These are phyloP conservation scores for Idaea straminata DNA, from an alignment of 2,888 invertebrate species.

Conservation along the genomic window DNA sequence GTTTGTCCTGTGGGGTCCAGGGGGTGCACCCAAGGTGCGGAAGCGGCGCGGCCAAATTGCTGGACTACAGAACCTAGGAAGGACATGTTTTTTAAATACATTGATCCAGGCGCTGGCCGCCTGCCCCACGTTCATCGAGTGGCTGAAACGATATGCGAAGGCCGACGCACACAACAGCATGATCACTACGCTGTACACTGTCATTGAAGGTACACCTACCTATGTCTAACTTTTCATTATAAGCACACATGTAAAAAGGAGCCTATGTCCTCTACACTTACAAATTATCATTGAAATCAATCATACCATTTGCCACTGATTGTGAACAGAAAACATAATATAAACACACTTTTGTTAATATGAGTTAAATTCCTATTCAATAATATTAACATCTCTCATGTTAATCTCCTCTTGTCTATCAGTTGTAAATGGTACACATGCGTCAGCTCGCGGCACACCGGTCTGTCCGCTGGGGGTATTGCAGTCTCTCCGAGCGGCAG, in stretches of 20 bases:
- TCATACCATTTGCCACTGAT: too few relatives aligned
- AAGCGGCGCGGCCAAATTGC: slow-evolving; percentile 87
- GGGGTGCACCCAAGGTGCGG: slow-evolving; percentile 81
- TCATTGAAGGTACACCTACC: slow-evolving; percentile 83
- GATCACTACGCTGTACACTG: slow-evolving; percentile 86
- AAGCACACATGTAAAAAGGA: too few relatives aligned
- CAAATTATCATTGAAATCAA: too few relatives aligned
- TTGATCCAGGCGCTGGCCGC: slow-evolving; percentile 94
- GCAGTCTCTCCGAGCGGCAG: slow-evolving; percentile 85
- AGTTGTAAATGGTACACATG: slow-evolving; percentile 88
- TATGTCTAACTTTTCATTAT: slow-evolving; percentile 5
- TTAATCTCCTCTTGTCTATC: slow-evolving; percentile 23
- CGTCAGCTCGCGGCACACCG: slow-evolving; percentile 81
- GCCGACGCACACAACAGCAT: slow-evolving; percentile 84
- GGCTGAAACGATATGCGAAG: slow-evolving; percentile 86
- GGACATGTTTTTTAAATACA: slow-evolving; percentile 96
- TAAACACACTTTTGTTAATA: not conserved
- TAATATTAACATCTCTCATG: not conserved
- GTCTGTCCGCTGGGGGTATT: slow-evolving; percentile 82
- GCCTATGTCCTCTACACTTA: too few relatives aligned
- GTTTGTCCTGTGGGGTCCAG: slow-evolving; percentile 91
- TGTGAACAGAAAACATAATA: not conserved
- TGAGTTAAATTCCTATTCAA: too few relatives aligned
- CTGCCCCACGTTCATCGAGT: slow-evolving; percentile 90
- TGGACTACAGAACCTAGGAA: slow-evolving; percentile 94